Base-by-base conservation (phyloP, 1,140 invertebrate genomes). In the Solenopsis fugax region DNA sequence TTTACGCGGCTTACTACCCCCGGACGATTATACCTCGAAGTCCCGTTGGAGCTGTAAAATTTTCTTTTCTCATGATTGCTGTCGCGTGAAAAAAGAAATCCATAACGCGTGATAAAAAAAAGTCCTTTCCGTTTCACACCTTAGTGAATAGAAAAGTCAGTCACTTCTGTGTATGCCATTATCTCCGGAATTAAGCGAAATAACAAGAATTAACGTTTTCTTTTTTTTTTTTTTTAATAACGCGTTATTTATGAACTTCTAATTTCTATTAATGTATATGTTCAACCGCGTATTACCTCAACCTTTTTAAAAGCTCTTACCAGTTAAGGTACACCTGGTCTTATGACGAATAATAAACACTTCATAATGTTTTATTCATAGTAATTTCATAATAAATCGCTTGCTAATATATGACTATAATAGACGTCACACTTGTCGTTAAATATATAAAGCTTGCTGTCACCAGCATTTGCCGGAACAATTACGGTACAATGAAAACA, bases 41-140 rank as follows among this genome's bases (percentile, higher is more conserved):
- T 73, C 80, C 80, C 54, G 69, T 75, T 62, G 80, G n/a, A 73
- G 34, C 0, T n/a, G 48, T 29, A 84, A 7, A 62, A 73, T 75
- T 75, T n/a, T n/a, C 54, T 62, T 50, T 21, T 75, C 45, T 60
- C 29, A 84, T 84, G 69, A 84, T 73, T 82, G 52, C 52, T 54
- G 67, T 82, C 54, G 67, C 65, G 80, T 82, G 78, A 60, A 45
- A 82, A 41, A 82, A 82, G 58, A 54, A 82, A 72, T 82, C 78
- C 34, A 82, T 75, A 84, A 24, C 10, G 21, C 12, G 69, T 6
- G 67, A 58, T 69, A 4, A 85, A 50, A 64, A 81, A 72, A 81
- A 72, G 41, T 54, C 65, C 48, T 54, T 69, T 65, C 48, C 72
- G 29, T 82, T 82, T 84, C 56, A 34, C 80, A 84, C 80, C 41